These are phyloP conservation scores for Hemichromis elongatus DNA, from an alignment of 2,113 vertebrate genomes.

Conservation along the genomic window DNA sequence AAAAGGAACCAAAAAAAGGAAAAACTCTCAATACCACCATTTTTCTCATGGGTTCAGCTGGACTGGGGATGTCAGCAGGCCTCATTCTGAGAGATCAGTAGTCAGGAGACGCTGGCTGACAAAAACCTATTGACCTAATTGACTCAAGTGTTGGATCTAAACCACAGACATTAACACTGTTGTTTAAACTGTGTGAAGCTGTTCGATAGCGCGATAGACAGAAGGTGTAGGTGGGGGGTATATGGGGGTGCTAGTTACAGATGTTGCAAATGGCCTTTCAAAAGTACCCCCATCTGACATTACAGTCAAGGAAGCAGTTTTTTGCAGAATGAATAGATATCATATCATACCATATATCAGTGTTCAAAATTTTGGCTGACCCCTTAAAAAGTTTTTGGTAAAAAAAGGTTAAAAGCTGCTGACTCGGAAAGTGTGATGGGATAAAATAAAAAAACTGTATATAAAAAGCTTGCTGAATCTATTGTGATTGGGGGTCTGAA, in stretches of 20 bases:
- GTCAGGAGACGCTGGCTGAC: neutral
- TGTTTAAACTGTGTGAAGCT: neutral
- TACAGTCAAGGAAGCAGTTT: neutral
- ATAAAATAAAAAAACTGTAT: neutral
- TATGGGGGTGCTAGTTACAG: neutral
- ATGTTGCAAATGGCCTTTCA: neutral
- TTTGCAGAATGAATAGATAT: neutral
- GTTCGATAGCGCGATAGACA: neutral
- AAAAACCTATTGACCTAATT: neutral
- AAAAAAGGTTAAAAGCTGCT: neutral
- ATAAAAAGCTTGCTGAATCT: neutral
- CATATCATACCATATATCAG: no score
- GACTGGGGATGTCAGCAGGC: neutral
- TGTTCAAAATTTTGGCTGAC: neutral
- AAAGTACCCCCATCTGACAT: neutral
- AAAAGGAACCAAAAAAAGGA: neutral
- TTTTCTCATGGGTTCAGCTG: neutral
- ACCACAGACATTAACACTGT: neutral
- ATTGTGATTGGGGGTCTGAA: neutral
- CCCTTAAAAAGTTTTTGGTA: neutral
- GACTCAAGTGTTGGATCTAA: neutral
- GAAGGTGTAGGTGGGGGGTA: neutral
- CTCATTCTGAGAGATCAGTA: neutral
- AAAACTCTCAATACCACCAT: neutral
- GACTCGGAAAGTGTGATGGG: neutral